Evolutionary conservation across 2,888 invertebrate species (phyloP).

Genomic region (Plusia festucae): DNA sequence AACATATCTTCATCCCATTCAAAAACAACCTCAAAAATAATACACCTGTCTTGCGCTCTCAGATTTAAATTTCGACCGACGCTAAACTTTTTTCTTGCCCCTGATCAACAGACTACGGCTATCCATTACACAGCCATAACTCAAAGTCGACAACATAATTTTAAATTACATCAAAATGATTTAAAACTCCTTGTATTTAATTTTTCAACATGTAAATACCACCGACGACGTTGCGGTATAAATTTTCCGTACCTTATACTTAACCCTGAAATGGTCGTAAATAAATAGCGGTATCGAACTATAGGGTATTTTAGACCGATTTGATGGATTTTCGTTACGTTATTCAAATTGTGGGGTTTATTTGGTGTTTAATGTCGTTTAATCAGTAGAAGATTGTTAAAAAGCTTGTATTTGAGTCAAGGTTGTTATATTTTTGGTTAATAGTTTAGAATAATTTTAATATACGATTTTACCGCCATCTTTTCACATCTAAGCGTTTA

Average conservation of each 20-base stretch:
- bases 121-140: conserved; percentile 51
- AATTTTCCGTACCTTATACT: conserved; percentile 76
- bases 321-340: conserved; percentile 38
- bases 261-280: conserved; percentile 74
- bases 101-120: conserved; percentile 49
- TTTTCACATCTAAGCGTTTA: too few relatives aligned
- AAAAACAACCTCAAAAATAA: conserved; percentile 18
- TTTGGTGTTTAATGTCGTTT: conserved; percentile 34
- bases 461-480: not conserved
- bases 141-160: conserved; percentile 54
- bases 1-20: not conserved
- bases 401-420: conserved; percentile 17
- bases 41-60: conserved; percentile 41
- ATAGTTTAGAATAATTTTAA: not conserved
- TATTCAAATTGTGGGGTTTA: conserved; percentile 35
- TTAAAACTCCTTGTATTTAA: conserved; percentile 46
- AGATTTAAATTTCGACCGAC: conserved; percentile 24
- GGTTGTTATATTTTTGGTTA: not conserved
- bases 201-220: conserved; percentile 55
- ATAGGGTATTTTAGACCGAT: conserved; percentile 63
- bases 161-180: conserved; percentile 44
- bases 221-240: conserved; percentile 65
- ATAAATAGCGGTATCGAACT: conserved; percentile 72
- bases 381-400: conserved; percentile 26
- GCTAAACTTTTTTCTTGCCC: conserved; percentile 34